Base-by-base conservation (phyloP, 2,113 vertebrate species). In the Chamaea fasciata region DNA sequence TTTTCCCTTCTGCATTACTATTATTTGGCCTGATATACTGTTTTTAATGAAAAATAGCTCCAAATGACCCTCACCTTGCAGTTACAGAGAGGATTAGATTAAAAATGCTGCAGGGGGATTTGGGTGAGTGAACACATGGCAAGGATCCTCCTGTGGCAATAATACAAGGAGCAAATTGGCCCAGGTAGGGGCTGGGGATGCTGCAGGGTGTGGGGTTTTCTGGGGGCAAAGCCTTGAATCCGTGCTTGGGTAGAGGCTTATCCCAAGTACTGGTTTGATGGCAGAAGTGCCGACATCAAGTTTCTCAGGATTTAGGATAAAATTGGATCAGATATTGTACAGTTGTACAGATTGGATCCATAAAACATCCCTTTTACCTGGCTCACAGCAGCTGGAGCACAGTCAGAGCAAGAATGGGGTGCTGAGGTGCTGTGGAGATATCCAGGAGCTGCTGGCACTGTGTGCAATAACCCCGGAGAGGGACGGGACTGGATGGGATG, bases 21-120 rank as follows among this genome's bases (percentile, higher is more conserved):
- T 91, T 83, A 85, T 97, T 94, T 94, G 87, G 55, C 73, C 73
- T 88, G 73, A 92, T 83, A 85, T 90, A 76, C 19, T 94, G 31
- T 88, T 96, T 96, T 96, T 96, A 81, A 81, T 94, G 89, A 96
- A 96, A 97, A 96, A 91, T 47, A 96, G 91, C 87, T 96, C n/a
- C 49, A 87, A 95, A 93, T 94, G 95, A 92, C 91, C 94, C 86
- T 96, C 56, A 83, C 84, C 92, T 96, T 75, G 39, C 64, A 70
- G 80, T 87, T 96, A 83, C 23, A 50, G 87, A 89, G 89, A 87
- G 93, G 87, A 96, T 97, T 87, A 91, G 82, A 97, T 97, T 96
- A 92, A 96, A 98, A 97, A 57, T 91, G 89, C 93, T 75, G 41
- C 55, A 75, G 94, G 94, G 94, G 94, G 87, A 53, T 65, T 56